phyloP scores from a whole-genome alignment of 1,140 invertebrate species.

The Maniola jurtina region DNA sequence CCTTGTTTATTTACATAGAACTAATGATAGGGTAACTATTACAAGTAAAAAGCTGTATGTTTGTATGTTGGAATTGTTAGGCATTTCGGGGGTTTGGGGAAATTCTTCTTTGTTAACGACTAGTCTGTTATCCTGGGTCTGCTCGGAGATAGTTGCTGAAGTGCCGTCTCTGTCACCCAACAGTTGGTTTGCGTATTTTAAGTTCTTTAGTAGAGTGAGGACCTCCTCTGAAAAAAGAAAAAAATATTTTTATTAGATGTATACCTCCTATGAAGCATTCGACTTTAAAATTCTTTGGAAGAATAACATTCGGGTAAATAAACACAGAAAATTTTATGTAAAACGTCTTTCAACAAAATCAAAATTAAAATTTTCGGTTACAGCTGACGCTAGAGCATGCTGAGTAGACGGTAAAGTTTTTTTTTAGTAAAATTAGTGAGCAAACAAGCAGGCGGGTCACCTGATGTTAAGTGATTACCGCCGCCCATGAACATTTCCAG shows the following conservation, averaged over 20 bases:
- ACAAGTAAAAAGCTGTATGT: conserved; percentile 13
- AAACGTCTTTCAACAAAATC: no score
- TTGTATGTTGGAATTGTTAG: conserved; percentile 7
- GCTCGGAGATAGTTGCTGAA: conserved; percentile 49
- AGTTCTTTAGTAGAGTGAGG: conserved; percentile 48
- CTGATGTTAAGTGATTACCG: no score
- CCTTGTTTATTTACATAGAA: neutral
- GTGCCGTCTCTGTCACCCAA: conserved; percentile 54
- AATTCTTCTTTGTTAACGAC: neutral
- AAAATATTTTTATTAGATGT: neutral
- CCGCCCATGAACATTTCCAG: no score
- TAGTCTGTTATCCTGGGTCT: conserved; percentile 43
- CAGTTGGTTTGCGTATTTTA: conserved; percentile 59
- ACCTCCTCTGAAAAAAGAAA: conserved; percentile 54
- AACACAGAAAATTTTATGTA: no score
- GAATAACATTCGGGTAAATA: no score
- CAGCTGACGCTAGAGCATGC: no score
- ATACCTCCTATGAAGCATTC: no score
- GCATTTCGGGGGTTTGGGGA: neutral
- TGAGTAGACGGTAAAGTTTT: no score
- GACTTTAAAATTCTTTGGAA: no score
- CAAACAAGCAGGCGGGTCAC: no score
- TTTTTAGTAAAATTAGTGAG: no score
- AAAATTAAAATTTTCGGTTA: no score
- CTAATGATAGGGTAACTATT: conserved; percentile 2